phyloP scores from a whole-genome alignment of 2,113 vertebrate genomes.

The Percina caprodes region DNA sequence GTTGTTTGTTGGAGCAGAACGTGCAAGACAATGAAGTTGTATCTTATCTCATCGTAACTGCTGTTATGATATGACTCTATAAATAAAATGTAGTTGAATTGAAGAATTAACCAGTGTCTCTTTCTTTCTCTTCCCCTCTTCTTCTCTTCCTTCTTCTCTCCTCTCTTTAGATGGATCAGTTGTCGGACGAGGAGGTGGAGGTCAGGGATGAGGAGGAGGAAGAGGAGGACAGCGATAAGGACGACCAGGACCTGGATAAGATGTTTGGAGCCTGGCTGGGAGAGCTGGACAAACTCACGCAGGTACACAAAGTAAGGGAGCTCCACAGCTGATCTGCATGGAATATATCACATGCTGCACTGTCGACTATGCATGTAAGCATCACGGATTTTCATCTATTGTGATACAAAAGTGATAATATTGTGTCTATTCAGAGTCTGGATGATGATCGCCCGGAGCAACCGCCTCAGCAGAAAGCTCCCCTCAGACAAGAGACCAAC shows the following conservation, averaged over 20 bases:
- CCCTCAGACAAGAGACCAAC: constrained; percentile 95
- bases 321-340: neutral
- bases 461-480: constrained; percentile 88
- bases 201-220: constrained; percentile 91
- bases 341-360: neutral
- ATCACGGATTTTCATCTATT: neutral
- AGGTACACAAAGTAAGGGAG: constrained; percentile 81
- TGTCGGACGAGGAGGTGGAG: constrained; percentile 94
- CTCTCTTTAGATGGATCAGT: constrained; percentile 90
- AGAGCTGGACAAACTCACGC: constrained; percentile 96
- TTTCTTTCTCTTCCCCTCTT: neutral
- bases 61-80: no score
- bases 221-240: constrained; percentile 93
- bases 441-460: constrained; percentile 90
- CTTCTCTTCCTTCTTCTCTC: neutral
- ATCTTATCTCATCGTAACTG: no score
- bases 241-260: constrained; percentile 97
- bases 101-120: neutral
- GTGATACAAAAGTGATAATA: no score
- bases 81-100: no score
- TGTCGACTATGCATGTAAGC: neutral
- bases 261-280: constrained; percentile 99
- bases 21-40: no score
- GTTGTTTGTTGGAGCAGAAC: no score
- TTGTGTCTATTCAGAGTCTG: constrained; percentile 85